Conservation (phyloP, 2,888 invertebrate species). For the Nephrotoma guestfalica region DNA sequence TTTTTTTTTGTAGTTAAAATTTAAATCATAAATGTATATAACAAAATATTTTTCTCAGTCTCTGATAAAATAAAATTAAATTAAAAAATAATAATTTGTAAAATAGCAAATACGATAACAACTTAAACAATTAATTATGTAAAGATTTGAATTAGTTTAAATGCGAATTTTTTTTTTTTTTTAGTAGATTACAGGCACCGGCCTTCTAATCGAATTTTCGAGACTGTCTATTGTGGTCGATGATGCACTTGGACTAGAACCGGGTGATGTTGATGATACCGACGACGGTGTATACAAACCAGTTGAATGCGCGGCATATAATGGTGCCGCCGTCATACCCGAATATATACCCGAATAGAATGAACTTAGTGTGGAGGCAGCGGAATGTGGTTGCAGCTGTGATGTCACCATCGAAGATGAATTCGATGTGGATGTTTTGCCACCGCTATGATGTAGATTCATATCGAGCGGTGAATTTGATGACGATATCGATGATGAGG, state of each 20-base stretch:
- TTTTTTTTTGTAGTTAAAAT: background rate
- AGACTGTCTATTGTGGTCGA: conserved; percentile 21
- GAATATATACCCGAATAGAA: conserved; percentile 33
- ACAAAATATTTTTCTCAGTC: background rate
- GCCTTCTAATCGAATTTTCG: conserved; percentile 29
- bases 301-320: conserved; percentile 30
- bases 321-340: conserved; percentile 29
- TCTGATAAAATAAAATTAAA: conserved; percentile 1
- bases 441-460: background rate
- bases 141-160: background rate
- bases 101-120: background rate
- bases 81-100: background rate
- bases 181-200: conserved; percentile 32
- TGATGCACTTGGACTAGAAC: conserved; percentile 28
- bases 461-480: background rate
- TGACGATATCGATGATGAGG: background rate
- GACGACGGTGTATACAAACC: conserved; percentile 29
- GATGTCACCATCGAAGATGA: conserved; percentile 20
- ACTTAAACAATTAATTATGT: background rate
- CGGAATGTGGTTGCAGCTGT: conserved; percentile 24
- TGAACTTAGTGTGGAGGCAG: conserved; percentile 28
- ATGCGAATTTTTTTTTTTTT: background rate
- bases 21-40: background rate
- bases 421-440: background rate
- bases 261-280: conserved; percentile 29